phyloP scores from a whole-genome alignment of 2,888 invertebrate species.

The Nephrotoma flavescens region DNA sequence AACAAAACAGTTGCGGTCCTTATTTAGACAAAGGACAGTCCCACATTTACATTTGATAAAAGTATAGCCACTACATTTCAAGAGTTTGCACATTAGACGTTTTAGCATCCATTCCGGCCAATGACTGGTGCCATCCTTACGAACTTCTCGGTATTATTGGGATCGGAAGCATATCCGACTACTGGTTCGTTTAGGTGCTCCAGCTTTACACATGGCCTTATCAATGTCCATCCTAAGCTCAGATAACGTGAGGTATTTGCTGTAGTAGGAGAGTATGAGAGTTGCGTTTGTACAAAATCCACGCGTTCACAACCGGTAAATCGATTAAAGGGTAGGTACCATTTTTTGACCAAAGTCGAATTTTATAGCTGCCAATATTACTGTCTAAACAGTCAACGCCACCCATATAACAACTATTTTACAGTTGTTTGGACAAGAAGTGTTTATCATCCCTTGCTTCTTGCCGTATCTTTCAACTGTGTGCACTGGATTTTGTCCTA shows the following conservation, averaged over 20 bases:
- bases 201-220: background rate
- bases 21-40: background rate
- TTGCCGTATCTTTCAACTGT: background rate
- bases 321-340: background rate
- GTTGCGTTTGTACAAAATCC: background rate
- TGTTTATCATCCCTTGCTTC: background rate
- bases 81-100: background rate
- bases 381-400: background rate
- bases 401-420: background rate
- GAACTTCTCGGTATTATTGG: background rate
- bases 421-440: background rate
- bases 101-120: background rate
- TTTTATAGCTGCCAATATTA: background rate
- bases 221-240: background rate
- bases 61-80: background rate
- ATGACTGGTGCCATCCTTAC: background rate
- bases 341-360: background rate
- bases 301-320: background rate
- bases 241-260: no score
- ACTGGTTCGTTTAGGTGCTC: background rate
- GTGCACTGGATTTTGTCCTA: background rate
- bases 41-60: background rate
- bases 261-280: no score
- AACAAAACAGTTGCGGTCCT: conserved; percentile 2
- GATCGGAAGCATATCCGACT: background rate